Conservation (phyloP, 2,888 invertebrate species). For the Erebia epiphron region DNA sequence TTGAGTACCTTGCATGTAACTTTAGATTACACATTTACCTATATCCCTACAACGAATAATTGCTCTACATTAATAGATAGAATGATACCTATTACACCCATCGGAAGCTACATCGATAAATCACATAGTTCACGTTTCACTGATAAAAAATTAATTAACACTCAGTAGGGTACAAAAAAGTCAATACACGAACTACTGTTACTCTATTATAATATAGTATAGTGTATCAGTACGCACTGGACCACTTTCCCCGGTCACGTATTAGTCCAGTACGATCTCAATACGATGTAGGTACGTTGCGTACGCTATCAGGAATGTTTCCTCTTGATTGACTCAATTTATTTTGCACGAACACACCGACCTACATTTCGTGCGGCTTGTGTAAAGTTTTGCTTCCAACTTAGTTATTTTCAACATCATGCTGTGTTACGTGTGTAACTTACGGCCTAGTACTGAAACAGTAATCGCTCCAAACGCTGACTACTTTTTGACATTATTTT, state of each 20-base stretch:
- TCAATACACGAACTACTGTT: constrained; percentile 23
- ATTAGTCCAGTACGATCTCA: constrained; percentile 30
- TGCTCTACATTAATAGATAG: background rate
- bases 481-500: no score
- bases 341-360: constrained; percentile 45
- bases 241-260: constrained; percentile 69
- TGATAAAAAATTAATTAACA: background rate
- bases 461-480: no score
- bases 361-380: constrained; percentile 34
- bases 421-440: background rate
- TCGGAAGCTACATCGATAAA: background rate
- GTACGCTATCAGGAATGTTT: constrained; percentile 40
- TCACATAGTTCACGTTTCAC: background rate
- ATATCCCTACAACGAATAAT: no score
- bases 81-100: background rate
- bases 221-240: constrained; percentile 36
- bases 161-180: constrained; percentile 14
- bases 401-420: constrained; percentile 5
- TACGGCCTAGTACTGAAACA: no score
- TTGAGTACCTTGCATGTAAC: no score
- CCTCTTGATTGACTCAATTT: constrained; percentile 46
- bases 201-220: constrained; percentile 25
- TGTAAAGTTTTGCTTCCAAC: constrained; percentile 17
- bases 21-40: no score
- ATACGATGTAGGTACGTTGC: constrained; percentile 39